Conservation (phyloP, 2,797 vertebrate species). For the Balearica regulorum region DNA sequence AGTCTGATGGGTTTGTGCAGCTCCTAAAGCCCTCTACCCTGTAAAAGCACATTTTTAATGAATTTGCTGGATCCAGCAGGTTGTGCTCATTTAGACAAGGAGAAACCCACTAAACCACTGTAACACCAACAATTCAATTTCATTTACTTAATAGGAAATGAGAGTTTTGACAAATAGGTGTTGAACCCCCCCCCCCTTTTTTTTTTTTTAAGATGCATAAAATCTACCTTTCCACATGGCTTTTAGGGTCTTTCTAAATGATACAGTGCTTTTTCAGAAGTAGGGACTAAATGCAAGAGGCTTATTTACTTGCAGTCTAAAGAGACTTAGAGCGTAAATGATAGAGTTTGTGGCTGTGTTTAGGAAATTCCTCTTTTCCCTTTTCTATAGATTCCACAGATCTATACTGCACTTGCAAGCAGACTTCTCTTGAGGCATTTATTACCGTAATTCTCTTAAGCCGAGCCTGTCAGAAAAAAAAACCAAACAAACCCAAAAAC, state of each 20-base stretch:
- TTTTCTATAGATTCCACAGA: not conserved
- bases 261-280: not conserved
- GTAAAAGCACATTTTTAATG: constrained; percentile 43
- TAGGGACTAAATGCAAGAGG: not conserved
- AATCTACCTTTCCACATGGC: not conserved
- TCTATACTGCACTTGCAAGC: not conserved
- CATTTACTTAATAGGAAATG: constrained; percentile 67
- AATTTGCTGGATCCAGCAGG: constrained; percentile 26
- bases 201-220: not conserved
- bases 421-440: not conserved
- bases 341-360: not conserved
- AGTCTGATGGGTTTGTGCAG: not conserved
- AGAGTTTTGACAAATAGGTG: constrained; percentile 48
- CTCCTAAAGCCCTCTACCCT: constrained; percentile 16
- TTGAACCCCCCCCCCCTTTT: too few relatives aligned
- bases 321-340: not conserved
- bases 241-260: not conserved
- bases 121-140: constrained; percentile 54
- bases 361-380: constrained; percentile 14
- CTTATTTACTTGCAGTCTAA: not conserved
- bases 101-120: constrained; percentile 35
- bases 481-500: not conserved
- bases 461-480: constrained; percentile 6
- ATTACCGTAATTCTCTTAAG: constrained; percentile 29
- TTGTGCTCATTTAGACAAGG: constrained; percentile 45